A percentile compares a stretch with the other conserved stretches of the same genome.
These are phyloP conservation scores for Sclerodermus sp. DNA, from an alignment of 2,888 invertebrate genomes.

Conservation along the genomic window DNA sequence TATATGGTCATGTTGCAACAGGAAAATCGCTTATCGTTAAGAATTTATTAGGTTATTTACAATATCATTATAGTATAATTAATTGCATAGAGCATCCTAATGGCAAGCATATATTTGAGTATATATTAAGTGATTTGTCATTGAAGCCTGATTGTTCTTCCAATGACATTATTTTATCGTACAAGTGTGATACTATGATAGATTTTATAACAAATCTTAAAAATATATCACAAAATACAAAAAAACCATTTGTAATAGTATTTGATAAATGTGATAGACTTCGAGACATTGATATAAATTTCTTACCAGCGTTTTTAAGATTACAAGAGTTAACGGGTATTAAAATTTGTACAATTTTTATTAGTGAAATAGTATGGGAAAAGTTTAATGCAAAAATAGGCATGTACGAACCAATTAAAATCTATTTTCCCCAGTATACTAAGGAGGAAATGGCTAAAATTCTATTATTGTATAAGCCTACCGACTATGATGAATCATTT, in stretches of 20 bases:
- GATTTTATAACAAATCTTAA: conserved; percentile 66
- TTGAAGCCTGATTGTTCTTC: conserved; percentile 53
- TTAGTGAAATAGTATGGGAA: conserved; percentile 79
- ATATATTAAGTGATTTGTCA: conserved; percentile 67
- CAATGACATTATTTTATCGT: conserved; percentile 51
- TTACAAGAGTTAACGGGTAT: conserved; percentile 73
- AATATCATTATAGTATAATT: conserved; percentile 67
- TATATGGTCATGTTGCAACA: conserved; percentile 82
- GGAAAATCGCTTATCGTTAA: conserved; percentile 78
- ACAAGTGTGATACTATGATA: conserved; percentile 71
- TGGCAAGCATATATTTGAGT: conserved; percentile 75
- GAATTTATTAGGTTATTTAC: conserved; percentile 63
- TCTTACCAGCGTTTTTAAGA: conserved; percentile 73
- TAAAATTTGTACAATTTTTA: conserved; percentile 74
- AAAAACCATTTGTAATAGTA: conserved; percentile 66
- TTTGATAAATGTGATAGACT: conserved; percentile 82
- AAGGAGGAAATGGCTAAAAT: conserved; percentile 68
- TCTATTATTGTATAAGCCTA: conserved; percentile 50
- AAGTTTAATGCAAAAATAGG: conserved; percentile 76
- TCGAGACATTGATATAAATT: conserved; percentile 72
- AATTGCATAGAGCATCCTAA: conserved; percentile 85
- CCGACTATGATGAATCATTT: conserved; percentile 61
- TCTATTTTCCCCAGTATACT: conserved; percentile 81
- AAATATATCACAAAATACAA: conserved; percentile 45
- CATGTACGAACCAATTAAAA: conserved; percentile 69